Evolutionary conservation across 1,140 invertebrate species (phyloP).

Genomic region (Bilobella aurantiaca): DNA sequence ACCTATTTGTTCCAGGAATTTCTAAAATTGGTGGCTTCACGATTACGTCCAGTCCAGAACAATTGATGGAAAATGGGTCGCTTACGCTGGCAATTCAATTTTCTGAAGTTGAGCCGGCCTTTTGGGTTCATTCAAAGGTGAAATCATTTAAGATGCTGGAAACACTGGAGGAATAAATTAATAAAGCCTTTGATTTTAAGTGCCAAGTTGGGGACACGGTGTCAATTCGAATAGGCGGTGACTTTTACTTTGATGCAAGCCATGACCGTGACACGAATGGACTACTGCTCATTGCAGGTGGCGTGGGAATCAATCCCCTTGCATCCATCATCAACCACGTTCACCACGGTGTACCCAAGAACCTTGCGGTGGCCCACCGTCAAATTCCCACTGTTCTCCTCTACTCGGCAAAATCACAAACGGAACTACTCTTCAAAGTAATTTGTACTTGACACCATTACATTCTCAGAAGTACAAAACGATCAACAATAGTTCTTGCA

Average conservation of each 20-base stretch:
- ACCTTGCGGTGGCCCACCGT: neutral
- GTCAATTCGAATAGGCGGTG: slow-evolving; percentile 24
- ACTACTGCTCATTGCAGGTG: slow-evolving; percentile 25
- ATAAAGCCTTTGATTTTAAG: slow-evolving; percentile 12
- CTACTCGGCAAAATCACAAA: slow-evolving; percentile 19
- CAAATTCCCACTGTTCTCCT: slow-evolving; percentile 6
- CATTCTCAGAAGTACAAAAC: too few species aligned
- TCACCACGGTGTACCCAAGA: too few species aligned
- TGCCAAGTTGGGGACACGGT: slow-evolving; percentile 19
- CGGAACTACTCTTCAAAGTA: slow-evolving; percentile 29
- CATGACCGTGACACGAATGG: too few species aligned
- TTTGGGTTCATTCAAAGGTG: slow-evolving; percentile 41
- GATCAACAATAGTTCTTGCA: neutral
- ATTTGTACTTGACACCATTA: too few species aligned
- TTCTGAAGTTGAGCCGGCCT: slow-evolving; percentile 40
- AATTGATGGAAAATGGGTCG: slow-evolving; percentile 33
- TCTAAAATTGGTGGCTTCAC: slow-evolving; percentile 41
- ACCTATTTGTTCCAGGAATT: slow-evolving; percentile 40
- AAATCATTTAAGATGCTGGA: neutral
- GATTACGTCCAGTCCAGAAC: slow-evolving; percentile 39
- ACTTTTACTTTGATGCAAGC: slow-evolving; percentile 19
- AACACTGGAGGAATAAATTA: neutral
- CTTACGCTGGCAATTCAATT: slow-evolving; percentile 40
- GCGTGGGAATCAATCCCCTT: slow-evolving; percentile 33
- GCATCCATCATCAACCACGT: slow-evolving; percentile 18